Conservation (phyloP, 37 sponge, comb jelly and placozoan species). For the Tethya wilhelma region DNA sequence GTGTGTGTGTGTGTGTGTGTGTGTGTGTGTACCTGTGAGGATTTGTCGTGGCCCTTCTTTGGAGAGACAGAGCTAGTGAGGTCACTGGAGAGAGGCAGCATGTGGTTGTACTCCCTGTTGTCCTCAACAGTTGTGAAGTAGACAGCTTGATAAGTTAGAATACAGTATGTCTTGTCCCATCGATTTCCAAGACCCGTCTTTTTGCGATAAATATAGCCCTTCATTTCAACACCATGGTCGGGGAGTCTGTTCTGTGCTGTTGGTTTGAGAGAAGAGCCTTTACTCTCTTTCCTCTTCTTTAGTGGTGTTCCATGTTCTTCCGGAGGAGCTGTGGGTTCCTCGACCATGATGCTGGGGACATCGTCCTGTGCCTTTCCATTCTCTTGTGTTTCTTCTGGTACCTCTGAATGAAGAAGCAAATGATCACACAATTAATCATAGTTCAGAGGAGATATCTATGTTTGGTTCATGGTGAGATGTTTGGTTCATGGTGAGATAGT, state of each 20-base stretch:
- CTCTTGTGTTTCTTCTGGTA: background rate
- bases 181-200: conserved; percentile 21
- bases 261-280: background rate
- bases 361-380: background rate
- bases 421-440: too few relatives aligned
- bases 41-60: conserved; percentile 44
- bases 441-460: too few relatives aligned
- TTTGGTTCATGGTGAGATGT: too few relatives aligned
- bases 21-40: conserved; percentile 7
- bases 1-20: too few relatives aligned
- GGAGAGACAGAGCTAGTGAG: background rate
- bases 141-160: conserved; percentile 44
- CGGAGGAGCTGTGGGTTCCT: background rate
- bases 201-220: conserved; percentile 52
- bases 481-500: too few relatives aligned
- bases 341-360: conserved; percentile 11
- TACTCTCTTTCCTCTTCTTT: conserved; percentile 20
- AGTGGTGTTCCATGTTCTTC: background rate
- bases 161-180: conserved; percentile 55
- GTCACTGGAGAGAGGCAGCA: conserved; percentile 13
- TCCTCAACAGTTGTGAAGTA: conserved; percentile 42
- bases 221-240: conserved; percentile 41
- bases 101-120: conserved; percentile 16
- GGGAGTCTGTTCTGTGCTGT: conserved; percentile 39
- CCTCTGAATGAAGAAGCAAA: background rate